phyloP scores from a whole-genome alignment of 1,140 invertebrate genomes.

The Pomacea maculata region DNA sequence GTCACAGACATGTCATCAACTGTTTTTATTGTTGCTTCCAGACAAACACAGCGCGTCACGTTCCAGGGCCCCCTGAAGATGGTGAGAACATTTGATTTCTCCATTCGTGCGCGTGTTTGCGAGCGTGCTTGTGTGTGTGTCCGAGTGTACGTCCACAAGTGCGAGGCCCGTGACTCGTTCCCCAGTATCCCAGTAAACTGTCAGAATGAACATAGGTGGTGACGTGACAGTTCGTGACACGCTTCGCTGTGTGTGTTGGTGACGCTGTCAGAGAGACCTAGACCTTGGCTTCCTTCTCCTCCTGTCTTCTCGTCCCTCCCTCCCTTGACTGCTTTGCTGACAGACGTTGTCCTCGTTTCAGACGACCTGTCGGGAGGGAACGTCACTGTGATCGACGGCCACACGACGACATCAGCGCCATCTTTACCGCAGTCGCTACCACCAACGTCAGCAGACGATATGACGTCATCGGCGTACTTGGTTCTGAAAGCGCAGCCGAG shows the following conservation, averaged over 20 bases:
- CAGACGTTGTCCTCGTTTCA: too few relatives aligned
- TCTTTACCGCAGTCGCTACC: not conserved
- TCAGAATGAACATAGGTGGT: not conserved
- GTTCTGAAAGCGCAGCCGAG: not conserved
- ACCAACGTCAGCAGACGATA: constrained; percentile 1
- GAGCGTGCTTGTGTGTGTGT: not conserved
- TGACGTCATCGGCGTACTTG: constrained; percentile 15
- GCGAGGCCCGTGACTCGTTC: not conserved
- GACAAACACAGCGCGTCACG: too few relatives aligned
- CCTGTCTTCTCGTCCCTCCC: not conserved
- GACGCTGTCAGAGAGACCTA: not conserved
- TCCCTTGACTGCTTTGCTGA: too few relatives aligned
- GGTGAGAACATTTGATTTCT: too few relatives aligned
- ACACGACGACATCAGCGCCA: too few relatives aligned
- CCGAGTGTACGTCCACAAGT: not conserved
- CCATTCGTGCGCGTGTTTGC: not conserved
- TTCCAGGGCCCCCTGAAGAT: too few relatives aligned
- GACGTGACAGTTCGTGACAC: not conserved
- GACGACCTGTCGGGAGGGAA: too few relatives aligned
- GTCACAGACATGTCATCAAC: not conserved
- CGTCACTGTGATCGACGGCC: too few relatives aligned
- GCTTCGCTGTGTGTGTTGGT: not conserved
- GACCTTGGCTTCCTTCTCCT: not conserved
- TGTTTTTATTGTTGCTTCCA: too few relatives aligned
- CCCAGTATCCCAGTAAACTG: not conserved